These are phyloP conservation scores for Chrysogorgia sp. DNA, from an alignment of 92 coral and sea anemone genomes.

Conservation along the genomic window DNA sequence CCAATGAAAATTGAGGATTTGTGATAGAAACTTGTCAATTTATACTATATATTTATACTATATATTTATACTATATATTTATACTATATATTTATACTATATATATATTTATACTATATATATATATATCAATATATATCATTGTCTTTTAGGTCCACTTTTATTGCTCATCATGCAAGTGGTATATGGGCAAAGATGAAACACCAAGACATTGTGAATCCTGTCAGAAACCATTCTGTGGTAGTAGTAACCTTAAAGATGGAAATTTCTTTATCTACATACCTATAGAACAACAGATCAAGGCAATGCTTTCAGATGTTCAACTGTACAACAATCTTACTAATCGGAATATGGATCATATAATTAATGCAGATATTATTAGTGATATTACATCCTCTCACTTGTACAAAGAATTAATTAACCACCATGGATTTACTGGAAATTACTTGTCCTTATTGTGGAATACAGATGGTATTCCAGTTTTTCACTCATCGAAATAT, in stretches of 20 bases:
- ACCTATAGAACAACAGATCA: constrained; percentile 3
- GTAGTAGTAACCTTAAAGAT: not conserved
- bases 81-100: too few species aligned
- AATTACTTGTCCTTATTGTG: too few species aligned
- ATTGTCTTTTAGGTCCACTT: not conserved
- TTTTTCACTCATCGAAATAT: too few species aligned
- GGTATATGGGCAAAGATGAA: not conserved
- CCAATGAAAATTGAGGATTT: too few species aligned
- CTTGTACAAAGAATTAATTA: constrained; percentile 23
- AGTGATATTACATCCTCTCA: not conserved
- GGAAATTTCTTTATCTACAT: not conserved
- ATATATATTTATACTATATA: too few species aligned
- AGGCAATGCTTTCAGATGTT: not conserved
- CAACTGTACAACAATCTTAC: not conserved
- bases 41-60: too few species aligned
- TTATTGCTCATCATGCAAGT: not conserved
- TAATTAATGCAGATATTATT: not conserved
- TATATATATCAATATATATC: too few species aligned
- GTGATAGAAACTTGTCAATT: too few species aligned
- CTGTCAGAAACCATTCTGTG: not conserved
- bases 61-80: too few species aligned
- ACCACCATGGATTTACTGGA: constrained; percentile 36
- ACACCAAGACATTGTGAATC: not conserved
- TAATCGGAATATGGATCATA: constrained; percentile 1
- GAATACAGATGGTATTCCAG: too few species aligned